Conservation (phyloP, 2,113 vertebrate genomes). For the Vombatus ursinus region DNA sequence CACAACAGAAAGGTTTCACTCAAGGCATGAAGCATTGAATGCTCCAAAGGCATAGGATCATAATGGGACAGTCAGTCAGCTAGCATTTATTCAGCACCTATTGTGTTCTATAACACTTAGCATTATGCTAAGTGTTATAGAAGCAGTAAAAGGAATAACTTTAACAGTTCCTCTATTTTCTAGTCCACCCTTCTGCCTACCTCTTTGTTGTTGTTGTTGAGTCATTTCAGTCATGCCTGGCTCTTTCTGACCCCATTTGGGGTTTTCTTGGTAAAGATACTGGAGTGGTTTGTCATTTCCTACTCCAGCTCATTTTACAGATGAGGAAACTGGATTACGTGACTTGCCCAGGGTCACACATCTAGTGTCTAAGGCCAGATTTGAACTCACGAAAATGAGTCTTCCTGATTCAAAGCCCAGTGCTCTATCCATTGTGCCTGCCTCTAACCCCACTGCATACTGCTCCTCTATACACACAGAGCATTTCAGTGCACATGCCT, state of each 20-base stretch:
- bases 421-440: background rate
- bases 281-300: background rate
- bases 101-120: too few species aligned
- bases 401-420: background rate
- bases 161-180: background rate
- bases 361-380: background rate
- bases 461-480: background rate
- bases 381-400: background rate
- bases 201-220: background rate
- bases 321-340: background rate
- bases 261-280: background rate
- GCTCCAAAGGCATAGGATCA: background rate
- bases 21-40: background rate
- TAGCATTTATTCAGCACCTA: background rate
- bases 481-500: background rate
- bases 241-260: background rate
- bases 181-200: background rate
- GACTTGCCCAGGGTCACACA: background rate
- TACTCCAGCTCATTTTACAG: background rate
- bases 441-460: background rate
- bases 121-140: background rate
- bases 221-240: background rate
- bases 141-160: background rate
- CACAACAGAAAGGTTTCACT: background rate
- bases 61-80: background rate